Base-by-base conservation (phyloP, 2,113 vertebrate species). In the Tenebrosternarchus preto region DNA sequence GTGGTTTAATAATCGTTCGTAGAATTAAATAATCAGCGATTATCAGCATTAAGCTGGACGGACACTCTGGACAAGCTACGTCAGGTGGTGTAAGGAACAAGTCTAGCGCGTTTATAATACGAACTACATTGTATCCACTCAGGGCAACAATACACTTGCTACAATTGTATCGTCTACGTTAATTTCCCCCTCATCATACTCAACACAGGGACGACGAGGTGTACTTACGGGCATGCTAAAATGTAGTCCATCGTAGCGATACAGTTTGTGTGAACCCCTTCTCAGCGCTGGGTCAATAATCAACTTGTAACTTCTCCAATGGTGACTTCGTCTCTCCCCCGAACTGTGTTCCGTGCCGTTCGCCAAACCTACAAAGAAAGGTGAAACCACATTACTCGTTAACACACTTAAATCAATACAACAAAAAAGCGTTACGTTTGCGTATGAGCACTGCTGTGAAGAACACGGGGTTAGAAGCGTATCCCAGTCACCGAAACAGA, bases 241-340 rank as follows among this genome's bases (percentile, higher is more conserved):
- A 90, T 95, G 92, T 84, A 95, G 95, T 85, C 98, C 98, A 94
- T 99, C 97, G 90, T 99, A 99, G 91, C 98, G 95, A 81, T 99
- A 99, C 86, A 99, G 94, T 90, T 99, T 99, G 89, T 98, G 97
- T 53, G 96, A 91, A 85, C 98, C 97, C 92, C 96, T 99, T 90
- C 95, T 97, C 86, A 99, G 92, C 88, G 96, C 97, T 80, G 98
- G 98, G 95, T 99, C 98, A 93, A 98, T 96, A 87, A 99, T 96
- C 96, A 99, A 96, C 96, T 98, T 98, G 94, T 98, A 99, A 97
- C 97, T 99, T 96, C 95, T 97, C 95, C 98, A 98, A 90, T 99
- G 96, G 95, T 97, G 96, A 90, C 93, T 96, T 90, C 93, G 96
- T 92, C 95, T 99, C 96, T 98, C 97, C 89, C 92, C 95, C 90